A percentile compares a stretch with the other conserved stretches of the same genome.
These are phyloP conservation scores for Lepidonotus clava DNA, from an alignment of 2,888 invertebrate genomes.

Conservation along the genomic window DNA sequence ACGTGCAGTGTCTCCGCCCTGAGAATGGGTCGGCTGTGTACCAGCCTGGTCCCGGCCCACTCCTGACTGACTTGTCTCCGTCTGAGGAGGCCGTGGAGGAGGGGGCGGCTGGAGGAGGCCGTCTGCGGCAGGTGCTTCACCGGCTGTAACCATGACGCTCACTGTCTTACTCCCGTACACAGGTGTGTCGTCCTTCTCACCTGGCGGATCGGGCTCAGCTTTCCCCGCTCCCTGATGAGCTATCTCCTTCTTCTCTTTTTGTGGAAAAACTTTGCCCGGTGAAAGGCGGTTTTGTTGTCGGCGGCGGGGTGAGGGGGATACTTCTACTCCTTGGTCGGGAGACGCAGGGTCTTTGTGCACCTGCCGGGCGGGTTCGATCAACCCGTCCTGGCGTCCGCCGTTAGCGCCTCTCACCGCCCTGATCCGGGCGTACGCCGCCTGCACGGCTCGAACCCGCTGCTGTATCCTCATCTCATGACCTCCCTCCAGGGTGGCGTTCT, in stretches of 20 bases:
- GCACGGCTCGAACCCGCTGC: not conserved
- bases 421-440: not conserved
- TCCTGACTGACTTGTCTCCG: no score
- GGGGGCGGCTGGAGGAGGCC: not conserved
- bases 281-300: not conserved
- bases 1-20: not conserved
- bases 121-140: not conserved
- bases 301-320: not conserved
- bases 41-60: no score
- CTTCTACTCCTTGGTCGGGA: not conserved
- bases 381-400: no score
- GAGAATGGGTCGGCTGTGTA: no score
- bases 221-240: not conserved
- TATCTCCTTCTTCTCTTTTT: not conserved
- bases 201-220: not conserved
- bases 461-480: not conserved
- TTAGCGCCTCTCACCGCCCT: not conserved
- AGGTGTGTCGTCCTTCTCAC: not conserved
- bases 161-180: constrained; percentile 28
- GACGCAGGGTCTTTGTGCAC: not conserved
- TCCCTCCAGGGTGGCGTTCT: not conserved
- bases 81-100: not conserved
- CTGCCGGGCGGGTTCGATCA: no score
- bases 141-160: constrained; percentile 27
- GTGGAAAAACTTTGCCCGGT: no score